These are phyloP conservation scores for Polyploca ridens DNA, from an alignment of 2,888 invertebrate genomes.

Conservation along the genomic window DNA sequence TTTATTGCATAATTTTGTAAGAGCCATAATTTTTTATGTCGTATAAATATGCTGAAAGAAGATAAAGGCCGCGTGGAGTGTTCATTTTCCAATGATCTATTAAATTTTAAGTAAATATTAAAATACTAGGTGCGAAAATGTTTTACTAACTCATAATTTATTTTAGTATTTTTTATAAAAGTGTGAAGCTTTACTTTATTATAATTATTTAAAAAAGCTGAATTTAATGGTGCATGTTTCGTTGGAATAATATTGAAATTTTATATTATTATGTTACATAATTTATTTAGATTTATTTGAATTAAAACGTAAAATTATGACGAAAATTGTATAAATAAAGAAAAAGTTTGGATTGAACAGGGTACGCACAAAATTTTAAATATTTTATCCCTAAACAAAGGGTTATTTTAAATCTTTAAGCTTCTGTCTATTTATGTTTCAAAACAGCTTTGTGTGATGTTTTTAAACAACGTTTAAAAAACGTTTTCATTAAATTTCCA, in stretches of 20 bases:
- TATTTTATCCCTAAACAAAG: not conserved
- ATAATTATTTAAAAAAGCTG: conserved; percentile 54
- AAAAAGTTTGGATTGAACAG: conserved; percentile 53
- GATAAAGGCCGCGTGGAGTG: conserved; percentile 6
- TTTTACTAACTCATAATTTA: conserved; percentile 14
- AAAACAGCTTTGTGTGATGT: not conserved
- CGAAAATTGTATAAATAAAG: conserved; percentile 22
- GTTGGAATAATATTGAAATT: conserved; percentile 29
- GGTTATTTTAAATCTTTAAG: not conserved
- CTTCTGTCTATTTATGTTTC: not conserved
- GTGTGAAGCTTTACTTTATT: conserved; percentile 44
- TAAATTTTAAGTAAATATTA: conserved; percentile 35
- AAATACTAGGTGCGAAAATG: no score
- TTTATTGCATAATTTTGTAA: no score
- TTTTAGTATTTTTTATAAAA: conserved; percentile 22
- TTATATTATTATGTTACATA: not conserved
- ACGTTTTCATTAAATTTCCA: not conserved
- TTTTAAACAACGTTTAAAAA: not conserved
- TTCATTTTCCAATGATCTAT: conserved; percentile 44
- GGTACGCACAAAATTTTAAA: conserved; percentile 36
- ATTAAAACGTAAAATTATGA: conserved; percentile 23
- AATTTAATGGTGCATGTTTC: conserved; percentile 68
- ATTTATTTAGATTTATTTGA: conserved; percentile 20
- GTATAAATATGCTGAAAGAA: not conserved
- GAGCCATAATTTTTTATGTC: no score